Base-by-base conservation (phyloP, 37 sponge, comb jelly and placozoan genomes). In the Ianthella basta region DNA sequence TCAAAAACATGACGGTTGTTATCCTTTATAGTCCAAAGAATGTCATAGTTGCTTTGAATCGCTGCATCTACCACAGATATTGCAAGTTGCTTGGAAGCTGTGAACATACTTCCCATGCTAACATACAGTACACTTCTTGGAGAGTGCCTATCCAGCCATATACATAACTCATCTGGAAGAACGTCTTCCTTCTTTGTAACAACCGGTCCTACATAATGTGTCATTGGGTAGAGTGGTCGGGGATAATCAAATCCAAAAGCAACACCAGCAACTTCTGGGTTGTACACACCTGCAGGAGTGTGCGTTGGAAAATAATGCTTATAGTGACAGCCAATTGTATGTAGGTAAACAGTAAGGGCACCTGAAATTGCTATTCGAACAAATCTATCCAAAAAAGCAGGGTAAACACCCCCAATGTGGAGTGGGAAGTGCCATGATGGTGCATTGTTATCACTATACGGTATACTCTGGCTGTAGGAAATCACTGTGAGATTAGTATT, bases 241-340 rank as follows among this genome's bases (percentile, higher is more conserved):
- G 85, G 60, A 57, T 73, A 85, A 13, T 85, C 85, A 37, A 85
- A 74, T 19, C 85, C 85, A 37, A 85, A 53, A 13, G 78, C 12
- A 19, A 44, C 38, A 36, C 38, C 44, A 40, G 10, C 25, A 41
- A 75, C 40, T 18, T 50, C 53, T 13, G 78, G 78, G 25, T 75
- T 40, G 25, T 19, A 4, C 3, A 41, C 15, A 16, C 78, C 78
- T 15, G 50, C 53, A 41, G 70, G 70, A 32, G 70, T 18, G 19
- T 5, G 4, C 29, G 27, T n/a, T 32, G 70, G 70, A 44, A 44
- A 8, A 44, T 44, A n/a, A n/a, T n/a, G n/a, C n/a, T n/a, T n/a
- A n/a, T n/a, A n/a, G n/a, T n/a, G n/a, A n/a, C n/a, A 30, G 66
- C 13, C 13, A 16, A 64, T 8, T 64, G 66, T 64, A 18, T 56